Percentiles rank a stretch among this genome's conserved stretches.
phyloP scores from a whole-genome alignment of 2,888 invertebrate genomes.

The Timandra comae region DNA sequence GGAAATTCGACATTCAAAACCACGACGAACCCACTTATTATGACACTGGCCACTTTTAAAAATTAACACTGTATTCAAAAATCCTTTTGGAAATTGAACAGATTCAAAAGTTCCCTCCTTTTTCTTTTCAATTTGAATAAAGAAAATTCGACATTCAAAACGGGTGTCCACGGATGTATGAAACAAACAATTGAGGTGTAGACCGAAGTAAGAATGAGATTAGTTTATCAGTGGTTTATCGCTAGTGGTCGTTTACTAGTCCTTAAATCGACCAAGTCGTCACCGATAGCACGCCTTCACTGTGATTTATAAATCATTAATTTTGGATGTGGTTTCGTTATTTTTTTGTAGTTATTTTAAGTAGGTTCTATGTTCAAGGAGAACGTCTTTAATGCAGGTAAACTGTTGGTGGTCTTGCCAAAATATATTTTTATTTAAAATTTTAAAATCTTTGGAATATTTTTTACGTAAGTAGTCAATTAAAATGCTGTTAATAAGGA shows the following conservation, averaged over 20 bases:
- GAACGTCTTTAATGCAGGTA: too few species aligned
- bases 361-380: too few species aligned
- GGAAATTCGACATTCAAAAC: too few species aligned
- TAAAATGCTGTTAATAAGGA: too few species aligned
- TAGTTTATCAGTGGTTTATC: constrained; percentile 67
- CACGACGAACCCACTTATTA: too few species aligned
- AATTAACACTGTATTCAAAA: too few species aligned
- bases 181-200: constrained; percentile 56
- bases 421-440: too few species aligned
- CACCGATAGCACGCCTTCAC: constrained; percentile 49
- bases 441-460: too few species aligned
- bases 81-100: too few species aligned
- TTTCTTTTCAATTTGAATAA: constrained; percentile 1
- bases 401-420: too few species aligned
- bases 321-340: constrained; percentile 44
- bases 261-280: constrained; percentile 68
- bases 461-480: too few species aligned
- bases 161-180: constrained; percentile 37
- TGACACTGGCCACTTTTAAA: constrained; percentile 22
- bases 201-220: constrained; percentile 54
- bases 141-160: constrained; percentile 11
- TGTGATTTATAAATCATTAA: constrained; percentile 34
- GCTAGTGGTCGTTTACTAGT: constrained; percentile 54
- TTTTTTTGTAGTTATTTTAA: too few species aligned
- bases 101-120: constrained; percentile 1